Conservation (phyloP, 2,888 invertebrate genomes). For the Vesta saturnalis region DNA sequence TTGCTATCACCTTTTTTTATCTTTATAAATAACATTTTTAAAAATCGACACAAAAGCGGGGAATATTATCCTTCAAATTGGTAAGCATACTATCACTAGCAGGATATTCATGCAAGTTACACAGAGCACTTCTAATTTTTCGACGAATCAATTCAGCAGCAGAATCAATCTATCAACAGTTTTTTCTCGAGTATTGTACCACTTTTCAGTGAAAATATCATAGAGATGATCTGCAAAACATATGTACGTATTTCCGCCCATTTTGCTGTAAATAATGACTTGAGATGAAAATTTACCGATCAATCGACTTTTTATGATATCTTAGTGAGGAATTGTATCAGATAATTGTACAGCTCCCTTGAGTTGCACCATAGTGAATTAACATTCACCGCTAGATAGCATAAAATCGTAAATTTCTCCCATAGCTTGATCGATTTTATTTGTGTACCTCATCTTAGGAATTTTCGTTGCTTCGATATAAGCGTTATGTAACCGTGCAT, state of each 20-base stretch:
- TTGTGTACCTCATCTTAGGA: neutral
- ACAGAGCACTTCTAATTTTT: neutral
- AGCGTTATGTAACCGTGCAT: neutral
- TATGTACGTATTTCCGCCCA: too few relatives aligned
- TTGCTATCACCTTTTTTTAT: neutral
- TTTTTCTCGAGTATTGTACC: neutral
- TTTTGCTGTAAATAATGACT: too few relatives aligned
- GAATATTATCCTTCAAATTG: neutral
- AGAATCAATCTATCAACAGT: neutral
- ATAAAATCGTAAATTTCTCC: neutral
- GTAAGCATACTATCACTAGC: neutral
- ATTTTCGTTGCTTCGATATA: neutral
- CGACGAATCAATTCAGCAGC: neutral
- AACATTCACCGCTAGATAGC: neutral
- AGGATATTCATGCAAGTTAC: neutral
- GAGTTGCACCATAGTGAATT: neutral
- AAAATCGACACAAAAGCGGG: neutral
- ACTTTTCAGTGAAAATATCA: too few relatives aligned
- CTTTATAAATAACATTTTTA: slow-evolving; percentile 2
- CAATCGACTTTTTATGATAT: too few relatives aligned
- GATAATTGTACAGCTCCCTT: neutral
- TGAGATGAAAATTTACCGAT: too few relatives aligned
- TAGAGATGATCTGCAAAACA: too few relatives aligned
- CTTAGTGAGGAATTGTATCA: neutral
- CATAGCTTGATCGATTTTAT: neutral